A percentile compares a stretch with the other conserved stretches of the same genome.
Evolutionary conservation across 2,113 vertebrate species (phyloP).

Genomic region (Alosa alosa): DNA sequence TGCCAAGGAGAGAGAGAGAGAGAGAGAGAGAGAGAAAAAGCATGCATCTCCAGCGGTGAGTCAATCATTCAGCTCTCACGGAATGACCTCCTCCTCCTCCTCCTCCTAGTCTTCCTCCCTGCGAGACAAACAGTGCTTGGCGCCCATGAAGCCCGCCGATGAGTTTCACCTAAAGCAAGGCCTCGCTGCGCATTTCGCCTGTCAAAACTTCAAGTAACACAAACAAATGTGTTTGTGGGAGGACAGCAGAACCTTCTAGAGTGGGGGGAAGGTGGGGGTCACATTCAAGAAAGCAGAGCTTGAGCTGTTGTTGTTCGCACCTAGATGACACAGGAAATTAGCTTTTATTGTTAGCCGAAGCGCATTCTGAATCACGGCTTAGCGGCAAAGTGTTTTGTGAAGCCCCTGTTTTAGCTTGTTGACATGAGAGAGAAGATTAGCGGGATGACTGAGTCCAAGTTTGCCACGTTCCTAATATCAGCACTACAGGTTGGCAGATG

Average conservation of each 20-base stretch:
- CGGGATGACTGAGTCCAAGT: constrained; percentile 63
- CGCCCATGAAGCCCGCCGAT: constrained; percentile 59
- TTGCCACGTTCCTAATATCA: constrained; percentile 74
- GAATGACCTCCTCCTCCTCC: constrained; percentile 59
- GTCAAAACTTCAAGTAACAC: constrained; percentile 59
- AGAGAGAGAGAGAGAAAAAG: constrained; percentile 20
- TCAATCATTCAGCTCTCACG: constrained; percentile 60
- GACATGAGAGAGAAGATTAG: constrained; percentile 55
- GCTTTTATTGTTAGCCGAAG: constrained; percentile 10
- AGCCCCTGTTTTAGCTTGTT: constrained; percentile 49
- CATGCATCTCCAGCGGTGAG: constrained; percentile 65
- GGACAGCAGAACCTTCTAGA: background rate
- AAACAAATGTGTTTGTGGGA: constrained; percentile 36
- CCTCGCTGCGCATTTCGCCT: constrained; percentile 50
- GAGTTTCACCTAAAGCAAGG: constrained; percentile 62
- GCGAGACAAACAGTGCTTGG: constrained; percentile 59
- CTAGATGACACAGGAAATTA: background rate
- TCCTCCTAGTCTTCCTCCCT: constrained; percentile 54
- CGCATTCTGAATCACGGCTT: background rate
- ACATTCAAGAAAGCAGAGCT: background rate
- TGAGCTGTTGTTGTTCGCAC: background rate
- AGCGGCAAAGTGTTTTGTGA: constrained; percentile 32
- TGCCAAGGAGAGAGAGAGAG: constrained; percentile 45
- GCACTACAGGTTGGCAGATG: constrained; percentile 77
- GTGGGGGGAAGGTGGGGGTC: background rate